Evolutionary conservation across 2,888 invertebrate genomes (phyloP).

Genomic region (Eulithis testata): DNA sequence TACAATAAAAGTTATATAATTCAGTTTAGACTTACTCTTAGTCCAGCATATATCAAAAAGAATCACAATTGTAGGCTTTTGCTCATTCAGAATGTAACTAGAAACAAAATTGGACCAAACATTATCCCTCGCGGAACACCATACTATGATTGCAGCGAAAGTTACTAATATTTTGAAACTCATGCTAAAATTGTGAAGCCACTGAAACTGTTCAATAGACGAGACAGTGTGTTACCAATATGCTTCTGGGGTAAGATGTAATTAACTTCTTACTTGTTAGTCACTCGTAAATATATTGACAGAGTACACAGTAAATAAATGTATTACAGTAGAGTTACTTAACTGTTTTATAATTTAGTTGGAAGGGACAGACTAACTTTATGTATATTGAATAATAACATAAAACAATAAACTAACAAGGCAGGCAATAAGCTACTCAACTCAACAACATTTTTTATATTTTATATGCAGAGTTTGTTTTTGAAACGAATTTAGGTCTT

Average conservation of each 20-base stretch:
- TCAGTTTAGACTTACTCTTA: conserved; percentile 49
- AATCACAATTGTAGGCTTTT: conserved; percentile 57
- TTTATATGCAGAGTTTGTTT: too few relatives aligned
- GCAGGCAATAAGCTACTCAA: too few relatives aligned
- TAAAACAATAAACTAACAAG: too few relatives aligned
- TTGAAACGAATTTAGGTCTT: too few relatives aligned
- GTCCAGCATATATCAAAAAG: conserved; percentile 58
- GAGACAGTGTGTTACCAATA: too few relatives aligned
- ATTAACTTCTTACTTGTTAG: background rate
- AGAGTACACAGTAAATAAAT: background rate
- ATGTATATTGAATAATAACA: too few relatives aligned
- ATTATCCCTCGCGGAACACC: conserved; percentile 42
- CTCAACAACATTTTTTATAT: too few relatives aligned
- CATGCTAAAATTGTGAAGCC: conserved; percentile 21
- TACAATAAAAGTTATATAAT: background rate
- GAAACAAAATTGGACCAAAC: conserved; percentile 52
- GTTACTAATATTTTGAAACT: conserved; percentile 21
- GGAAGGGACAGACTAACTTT: too few relatives aligned
- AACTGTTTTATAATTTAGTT: too few relatives aligned
- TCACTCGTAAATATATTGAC: background rate
- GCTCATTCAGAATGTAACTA: conserved; percentile 60
- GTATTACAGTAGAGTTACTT: background rate
- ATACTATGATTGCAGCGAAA: conserved; percentile 27
- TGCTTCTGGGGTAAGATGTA: background rate
- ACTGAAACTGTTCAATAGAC: too few relatives aligned